Evolutionary conservation across 1,140 invertebrate genomes (phyloP), one percentile per base, ranked within the genome.

Genomic region (Dermatophagoides farinae): DNA sequence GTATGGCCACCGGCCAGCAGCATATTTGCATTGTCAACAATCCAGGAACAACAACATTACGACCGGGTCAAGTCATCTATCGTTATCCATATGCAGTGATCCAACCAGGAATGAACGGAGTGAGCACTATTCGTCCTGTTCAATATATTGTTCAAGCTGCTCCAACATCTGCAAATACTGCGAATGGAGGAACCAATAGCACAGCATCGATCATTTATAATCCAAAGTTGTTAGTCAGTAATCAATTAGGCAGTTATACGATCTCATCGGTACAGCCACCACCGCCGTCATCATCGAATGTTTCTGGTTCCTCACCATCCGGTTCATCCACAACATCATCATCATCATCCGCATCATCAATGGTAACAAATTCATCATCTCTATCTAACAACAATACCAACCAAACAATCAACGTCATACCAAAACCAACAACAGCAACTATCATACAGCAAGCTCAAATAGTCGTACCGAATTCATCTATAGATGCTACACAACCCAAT

Each of bases 1-100:
- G 31, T 4, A 31, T 31, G 31, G 31, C 31, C 31, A 31, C 31
- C 2, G 8, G 31, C 31, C 31, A 31, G 31, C 31, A 31, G 8
- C 31, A 31, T 31, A 31, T 31, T 31, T 31, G 31, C 31, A 31
- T 31, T 8, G 31, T 31, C 31, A 31, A 31, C 31, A 31, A 31
- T 31, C 31, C 31, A 31, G 31, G 31, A 31, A 31, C 31, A 8
- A 31, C 31, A 31, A 11, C 10, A 25, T 25, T 55, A 20, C 25
- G 53, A 55, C 10, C 53, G 4, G 53, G 53, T 55, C 53, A 55
- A 25, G 53, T 55, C 10, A 23, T 55, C 16, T 55, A 55, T 25
- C 53, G 53, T 38, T 55, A 55, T 55, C 53, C 53, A 4, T 55
- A 40, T 23, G 53, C 53, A 11, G 39, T 55, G 5, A 37, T 55